Conservation (phyloP, 2,888 invertebrate genomes). For the Drosophila planitibia region DNA sequence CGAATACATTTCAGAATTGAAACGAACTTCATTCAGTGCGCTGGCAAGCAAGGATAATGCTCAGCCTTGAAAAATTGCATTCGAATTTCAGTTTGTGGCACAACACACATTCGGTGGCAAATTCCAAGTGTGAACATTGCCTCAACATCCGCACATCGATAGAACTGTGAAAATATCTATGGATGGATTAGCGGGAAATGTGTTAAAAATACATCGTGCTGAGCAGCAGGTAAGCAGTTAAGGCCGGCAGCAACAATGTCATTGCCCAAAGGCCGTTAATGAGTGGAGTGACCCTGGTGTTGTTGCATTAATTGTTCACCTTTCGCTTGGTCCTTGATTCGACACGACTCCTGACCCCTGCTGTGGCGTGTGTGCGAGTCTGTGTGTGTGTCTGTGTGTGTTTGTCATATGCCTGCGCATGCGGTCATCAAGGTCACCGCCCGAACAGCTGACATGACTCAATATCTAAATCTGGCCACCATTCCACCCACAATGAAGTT, state of each 20-base stretch:
- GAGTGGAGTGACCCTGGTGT: slow-evolving; percentile 23
- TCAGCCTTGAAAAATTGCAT: background rate
- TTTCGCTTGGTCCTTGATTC: slow-evolving; percentile 45
- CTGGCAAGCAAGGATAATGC: background rate
- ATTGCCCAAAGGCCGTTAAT: slow-evolving; percentile 30
- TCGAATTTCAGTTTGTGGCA: background rate
- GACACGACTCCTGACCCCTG: slow-evolving; percentile 17
- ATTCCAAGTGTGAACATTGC: slow-evolving; percentile 1
- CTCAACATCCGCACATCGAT: slow-evolving; percentile 10
- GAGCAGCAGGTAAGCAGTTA: slow-evolving; percentile 23
- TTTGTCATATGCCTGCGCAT: slow-evolving; percentile 65
- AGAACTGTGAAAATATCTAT: background rate
- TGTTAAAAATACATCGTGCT: background rate
- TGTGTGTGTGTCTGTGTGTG: slow-evolving; percentile 12
- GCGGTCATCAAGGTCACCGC: slow-evolving; percentile 73
- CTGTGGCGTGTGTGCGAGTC: background rate
- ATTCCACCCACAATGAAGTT: slow-evolving; percentile 12
- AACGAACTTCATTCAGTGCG: background rate
- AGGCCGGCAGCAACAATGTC: slow-evolving; percentile 39
- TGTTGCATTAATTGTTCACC: slow-evolving; percentile 42
- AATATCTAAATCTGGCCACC: slow-evolving; percentile 20
- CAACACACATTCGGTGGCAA: slow-evolving; percentile 11
- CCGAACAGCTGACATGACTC: slow-evolving; percentile 63
- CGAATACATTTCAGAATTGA: background rate
- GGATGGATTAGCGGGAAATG: background rate